These are phyloP conservation scores for Emydocephalus ijimae DNA, from an alignment of 2,113 vertebrate species.

Conservation along the genomic window DNA sequence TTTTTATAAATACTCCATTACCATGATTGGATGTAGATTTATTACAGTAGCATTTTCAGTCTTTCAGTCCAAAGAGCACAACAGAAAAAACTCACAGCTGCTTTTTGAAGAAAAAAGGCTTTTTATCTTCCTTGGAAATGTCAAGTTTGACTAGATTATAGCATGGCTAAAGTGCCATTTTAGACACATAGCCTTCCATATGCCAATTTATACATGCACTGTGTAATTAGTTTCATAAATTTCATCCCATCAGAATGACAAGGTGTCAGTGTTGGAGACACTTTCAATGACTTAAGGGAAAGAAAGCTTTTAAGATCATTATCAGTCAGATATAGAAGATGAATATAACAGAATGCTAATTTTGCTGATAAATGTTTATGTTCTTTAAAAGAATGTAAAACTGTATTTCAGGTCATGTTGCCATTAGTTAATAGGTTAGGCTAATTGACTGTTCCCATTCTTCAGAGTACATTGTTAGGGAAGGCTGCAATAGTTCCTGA, in stretches of 20 bases:
- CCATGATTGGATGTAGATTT: conserved; percentile 40
- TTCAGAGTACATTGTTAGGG: neutral
- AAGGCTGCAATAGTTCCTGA: neutral
- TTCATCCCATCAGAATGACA: conserved; percentile 56
- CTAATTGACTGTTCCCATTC: neutral
- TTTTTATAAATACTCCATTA: conserved; percentile 25
- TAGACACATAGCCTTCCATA: conserved; percentile 39
- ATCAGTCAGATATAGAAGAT: conserved; percentile 24
- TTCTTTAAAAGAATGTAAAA: conserved; percentile 12
- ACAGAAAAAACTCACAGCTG: conserved; percentile 15
- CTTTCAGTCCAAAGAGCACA: neutral
- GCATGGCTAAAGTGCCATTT: conserved; percentile 37
- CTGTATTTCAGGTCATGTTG: conserved; percentile 40
- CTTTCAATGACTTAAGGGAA: conserved; percentile 40
- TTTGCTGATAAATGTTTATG: neutral
- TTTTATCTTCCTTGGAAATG: conserved; percentile 33
- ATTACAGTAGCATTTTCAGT: conserved; percentile 38
- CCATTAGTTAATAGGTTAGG: neutral
- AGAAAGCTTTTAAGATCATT: conserved; percentile 53
- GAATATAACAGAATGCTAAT: conserved; percentile 32
- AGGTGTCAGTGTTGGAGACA: conserved; percentile 35
- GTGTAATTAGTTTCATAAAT: conserved; percentile 50
- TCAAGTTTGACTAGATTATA: conserved; percentile 54
- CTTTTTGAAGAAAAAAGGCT: conserved; percentile 44
- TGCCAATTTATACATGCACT: conserved; percentile 53